Evolutionary conservation across 2,888 invertebrate species (phyloP).

Genomic region (Coecobrya sp.): DNA sequence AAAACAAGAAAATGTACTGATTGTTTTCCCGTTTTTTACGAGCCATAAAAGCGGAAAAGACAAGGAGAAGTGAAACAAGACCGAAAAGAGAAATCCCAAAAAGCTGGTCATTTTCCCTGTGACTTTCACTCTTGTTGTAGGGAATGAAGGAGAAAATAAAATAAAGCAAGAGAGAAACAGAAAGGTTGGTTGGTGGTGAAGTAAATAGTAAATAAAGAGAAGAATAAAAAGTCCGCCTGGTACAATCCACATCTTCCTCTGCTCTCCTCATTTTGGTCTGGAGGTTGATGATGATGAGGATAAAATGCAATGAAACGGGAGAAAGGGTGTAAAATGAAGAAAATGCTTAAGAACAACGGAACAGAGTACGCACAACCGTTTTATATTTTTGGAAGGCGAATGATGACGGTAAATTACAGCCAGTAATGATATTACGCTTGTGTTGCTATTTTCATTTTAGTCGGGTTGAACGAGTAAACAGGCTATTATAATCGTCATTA

Average conservation of each 20-base stretch:
- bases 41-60: conserved; percentile 46
- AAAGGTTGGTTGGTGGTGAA: not conserved
- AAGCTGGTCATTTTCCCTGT: not conserved
- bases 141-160: not conserved
- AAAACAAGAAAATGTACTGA: no score
- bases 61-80: conserved; percentile 1
- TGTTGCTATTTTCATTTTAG: conserved; percentile 32
- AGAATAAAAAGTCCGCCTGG: not conserved
- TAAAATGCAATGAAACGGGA: not conserved
- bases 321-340: not conserved
- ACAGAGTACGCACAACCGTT: not conserved
- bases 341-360: not conserved
- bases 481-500: conserved; percentile 22
- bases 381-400: not conserved
- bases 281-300: not conserved
- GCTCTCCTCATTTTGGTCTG: not conserved
- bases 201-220: conserved; percentile 1
- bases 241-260: not conserved
- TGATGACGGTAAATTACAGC: not conserved
- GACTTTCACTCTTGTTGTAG: not conserved
- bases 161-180: not conserved
- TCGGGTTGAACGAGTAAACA: conserved; percentile 12
- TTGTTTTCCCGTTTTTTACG: conserved; percentile 59
- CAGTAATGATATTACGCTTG: not conserved
- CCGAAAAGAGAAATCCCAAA: not conserved